Evolutionary conservation across 2,797 vertebrate genomes (phyloP).

Genomic region (Tapirus indicus): DNA sequence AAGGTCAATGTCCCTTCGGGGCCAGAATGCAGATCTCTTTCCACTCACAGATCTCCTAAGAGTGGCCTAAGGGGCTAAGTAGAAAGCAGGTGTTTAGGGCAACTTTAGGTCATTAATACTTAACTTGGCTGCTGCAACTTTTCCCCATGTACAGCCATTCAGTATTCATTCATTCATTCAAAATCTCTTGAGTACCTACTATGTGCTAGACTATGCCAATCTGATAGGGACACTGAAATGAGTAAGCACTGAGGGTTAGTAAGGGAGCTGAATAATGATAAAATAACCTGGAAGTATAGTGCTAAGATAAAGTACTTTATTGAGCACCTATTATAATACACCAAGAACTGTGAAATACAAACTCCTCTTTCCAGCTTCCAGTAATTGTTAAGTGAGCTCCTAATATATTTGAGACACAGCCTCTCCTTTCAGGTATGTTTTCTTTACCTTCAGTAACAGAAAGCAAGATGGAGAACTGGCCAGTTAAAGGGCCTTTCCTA

Average conservation of each 20-base stretch:
- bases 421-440: background rate
- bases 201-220: background rate
- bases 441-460: background rate
- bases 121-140: background rate
- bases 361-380: background rate
- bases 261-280: background rate
- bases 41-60: background rate
- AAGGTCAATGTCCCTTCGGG: background rate
- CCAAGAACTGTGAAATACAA: background rate
- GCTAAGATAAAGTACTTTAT: background rate
- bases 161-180: background rate
- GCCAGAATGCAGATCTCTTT: background rate
- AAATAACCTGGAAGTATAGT: background rate
- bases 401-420: background rate
- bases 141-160: background rate
- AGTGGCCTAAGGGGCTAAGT: background rate
- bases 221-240: background rate
- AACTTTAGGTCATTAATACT: background rate
- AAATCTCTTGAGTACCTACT: background rate
- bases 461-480: background rate
- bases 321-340: background rate
- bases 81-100: background rate
- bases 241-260: background rate
- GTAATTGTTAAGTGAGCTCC: background rate
- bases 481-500: background rate